Evolutionary conservation across 2,888 invertebrate species (phyloP), one percentile per base, ranked within the genome.

Genomic region (Odontocolon sp.): DNA sequence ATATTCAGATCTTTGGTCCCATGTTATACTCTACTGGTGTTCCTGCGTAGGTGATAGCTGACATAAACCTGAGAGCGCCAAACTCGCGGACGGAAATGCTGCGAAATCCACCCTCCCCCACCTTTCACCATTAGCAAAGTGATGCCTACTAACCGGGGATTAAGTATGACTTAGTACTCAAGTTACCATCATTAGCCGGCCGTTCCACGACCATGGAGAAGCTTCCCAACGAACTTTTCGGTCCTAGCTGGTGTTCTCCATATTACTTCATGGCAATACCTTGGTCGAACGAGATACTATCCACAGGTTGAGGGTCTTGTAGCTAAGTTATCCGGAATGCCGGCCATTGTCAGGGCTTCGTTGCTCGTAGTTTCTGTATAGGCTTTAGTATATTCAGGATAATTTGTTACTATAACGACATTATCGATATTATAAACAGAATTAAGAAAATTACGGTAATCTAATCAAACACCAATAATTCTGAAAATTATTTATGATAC

Each of bases 151-250:
- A 75, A 82, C 79, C 78, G 76, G 78, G 82, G 86, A 87, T 87
- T 89, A 88, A 87, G 85, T 85, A 86, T 85, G 89, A 88, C 88
- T 89, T 88, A 89, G 85, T 88, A 84, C 84, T 86, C 84, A 88
- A 89, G 87, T 89, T 89, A 85, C 85, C 86, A 84, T 85, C 86
- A 86, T 89, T 88, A 89, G 87, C 85, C 82, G 81, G 80, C 79
- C 84, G 78, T 78, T 78, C 67, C 63, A 67, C 75, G 73, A 52
- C 70, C 77, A 71, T 63, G 75, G 14, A 14, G 16, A 77, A 71
- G 63, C 68, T 70, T 78, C 75, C 52, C 66, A 38, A 23, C 68
- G 26, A 64, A 77, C 68, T 77, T 78, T 75, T 57, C 56, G 38
- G 31, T 67, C 52, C 36, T 52, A 47, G 61, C 69, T 69, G 31